A percentile compares a stretch with the other conserved stretches of the same genome.
phyloP scores from a whole-genome alignment of 2,797 vertebrate species.

The Carapus acus region DNA sequence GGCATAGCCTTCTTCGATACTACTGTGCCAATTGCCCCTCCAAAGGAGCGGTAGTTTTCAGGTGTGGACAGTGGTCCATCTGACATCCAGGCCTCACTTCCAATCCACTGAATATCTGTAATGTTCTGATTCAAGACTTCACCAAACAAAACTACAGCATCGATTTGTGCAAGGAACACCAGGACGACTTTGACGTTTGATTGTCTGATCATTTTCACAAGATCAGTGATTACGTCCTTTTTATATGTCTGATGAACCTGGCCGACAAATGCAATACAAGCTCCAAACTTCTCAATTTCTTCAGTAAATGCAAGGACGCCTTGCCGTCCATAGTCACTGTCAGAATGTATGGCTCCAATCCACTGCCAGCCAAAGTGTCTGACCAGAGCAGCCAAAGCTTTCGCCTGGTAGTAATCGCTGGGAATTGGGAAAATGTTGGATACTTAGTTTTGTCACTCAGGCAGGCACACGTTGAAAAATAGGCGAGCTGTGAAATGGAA shows the following conservation, averaged over 20 bases:
- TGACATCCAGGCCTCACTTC: conserved; percentile 75
- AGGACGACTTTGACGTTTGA: conserved; percentile 72
- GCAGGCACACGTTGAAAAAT: conserved; percentile 78
- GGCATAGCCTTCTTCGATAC: conserved; percentile 69
- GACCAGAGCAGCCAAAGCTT: conserved; percentile 71
- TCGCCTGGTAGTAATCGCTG: conserved; percentile 74
- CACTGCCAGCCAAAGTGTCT: conserved; percentile 73
- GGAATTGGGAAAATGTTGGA: conserved; percentile 75
- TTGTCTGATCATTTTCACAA: conserved; percentile 65
- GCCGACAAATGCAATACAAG: conserved; percentile 73
- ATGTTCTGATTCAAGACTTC: conserved; percentile 73
- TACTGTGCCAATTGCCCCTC: conserved; percentile 71
- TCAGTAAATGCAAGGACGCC: conserved; percentile 67
- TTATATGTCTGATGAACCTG: conserved; percentile 63
- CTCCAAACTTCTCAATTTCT: conserved; percentile 65
- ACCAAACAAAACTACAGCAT: conserved; percentile 70
- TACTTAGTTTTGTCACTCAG: conserved; percentile 71
- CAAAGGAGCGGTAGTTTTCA: conserved; percentile 66
- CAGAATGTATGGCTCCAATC: conserved; percentile 73
- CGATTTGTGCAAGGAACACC: conserved; percentile 68
- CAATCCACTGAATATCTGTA: conserved; percentile 76
- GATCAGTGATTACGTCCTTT: conserved; percentile 56
- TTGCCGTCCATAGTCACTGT: conserved; percentile 73
- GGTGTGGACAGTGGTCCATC: conserved; percentile 64
- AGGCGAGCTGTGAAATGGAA: conserved; percentile 67